These are phyloP conservation scores for Caenorhabditis brenneri DNA, from an alignment of 1,140 invertebrate species.

Conservation along the genomic window DNA sequence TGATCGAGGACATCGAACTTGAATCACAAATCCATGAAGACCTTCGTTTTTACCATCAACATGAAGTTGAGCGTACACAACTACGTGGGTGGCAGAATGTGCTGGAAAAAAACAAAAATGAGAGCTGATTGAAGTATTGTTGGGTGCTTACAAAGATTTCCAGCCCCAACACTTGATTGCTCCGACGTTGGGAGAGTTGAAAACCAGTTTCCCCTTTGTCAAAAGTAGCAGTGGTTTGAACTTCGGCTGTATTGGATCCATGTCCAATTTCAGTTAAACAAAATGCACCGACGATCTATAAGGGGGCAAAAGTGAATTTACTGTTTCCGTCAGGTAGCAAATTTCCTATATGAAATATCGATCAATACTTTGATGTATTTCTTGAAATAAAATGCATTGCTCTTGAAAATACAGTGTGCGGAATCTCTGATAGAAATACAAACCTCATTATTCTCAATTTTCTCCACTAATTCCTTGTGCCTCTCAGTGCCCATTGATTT, in stretches of 20 bases:
- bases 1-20: constrained; percentile 79
- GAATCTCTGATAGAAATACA: no score
- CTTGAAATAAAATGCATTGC: no score
- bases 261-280: constrained; percentile 90
- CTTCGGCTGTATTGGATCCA: constrained; percentile 88
- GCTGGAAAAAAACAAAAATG: constrained; percentile 72
- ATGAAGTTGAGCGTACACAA: constrained; percentile 87
- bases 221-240: constrained; percentile 87
- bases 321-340: no score
- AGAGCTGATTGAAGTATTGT: no score
- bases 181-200: constrained; percentile 89
- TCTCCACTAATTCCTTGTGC: constrained; percentile 79
- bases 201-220: constrained; percentile 84
- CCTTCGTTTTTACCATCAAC: constrained; percentile 78
- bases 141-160: constrained; percentile 81
- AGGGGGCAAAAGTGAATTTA: no score
- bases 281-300: constrained; percentile 80
- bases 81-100: constrained; percentile 83
- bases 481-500: constrained; percentile 78
- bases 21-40: constrained; percentile 83
- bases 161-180: constrained; percentile 93
- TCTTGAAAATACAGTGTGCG: no score
- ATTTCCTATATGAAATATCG: no score
- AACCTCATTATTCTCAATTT: constrained; percentile 78
- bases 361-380: no score